These are phyloP conservation scores for Eupithecia insigniata DNA, from an alignment of 2,888 invertebrate genomes.

Conservation along the genomic window DNA sequence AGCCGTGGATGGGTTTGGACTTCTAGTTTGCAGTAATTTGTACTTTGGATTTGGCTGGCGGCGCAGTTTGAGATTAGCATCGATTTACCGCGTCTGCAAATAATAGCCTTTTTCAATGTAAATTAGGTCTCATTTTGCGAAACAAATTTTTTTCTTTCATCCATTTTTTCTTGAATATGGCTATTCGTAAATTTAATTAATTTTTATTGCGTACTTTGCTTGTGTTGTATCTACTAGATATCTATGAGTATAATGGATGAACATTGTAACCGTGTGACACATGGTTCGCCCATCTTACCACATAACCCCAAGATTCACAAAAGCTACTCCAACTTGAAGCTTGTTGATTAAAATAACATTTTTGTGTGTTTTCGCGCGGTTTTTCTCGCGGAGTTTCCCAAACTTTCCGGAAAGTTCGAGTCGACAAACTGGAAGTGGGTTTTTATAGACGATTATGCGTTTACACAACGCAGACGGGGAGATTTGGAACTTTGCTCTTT, in stretches of 20 bases:
- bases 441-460: constrained; percentile 58
- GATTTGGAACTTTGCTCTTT: constrained; percentile 49
- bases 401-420: constrained; percentile 40
- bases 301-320: constrained; percentile 34
- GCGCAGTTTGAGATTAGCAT: constrained; percentile 22
- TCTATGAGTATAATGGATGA: background rate
- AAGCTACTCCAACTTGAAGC: constrained; percentile 46
- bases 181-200: background rate
- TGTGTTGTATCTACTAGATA: background rate
- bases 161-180: background rate
- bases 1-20: constrained; percentile 22
- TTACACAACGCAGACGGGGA: constrained; percentile 52
- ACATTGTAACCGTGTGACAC: background rate
- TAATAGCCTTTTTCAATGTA: constrained; percentile 15
- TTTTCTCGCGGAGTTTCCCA: constrained; percentile 44
- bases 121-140: constrained; percentile 6
- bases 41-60: constrained; percentile 23
- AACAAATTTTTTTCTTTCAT: background rate
- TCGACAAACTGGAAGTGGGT: constrained; percentile 45
- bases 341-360: constrained; percentile 72
- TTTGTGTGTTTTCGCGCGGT: constrained; percentile 49
- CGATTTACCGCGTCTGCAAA: constrained; percentile 24
- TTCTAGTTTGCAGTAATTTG: constrained; percentile 32
- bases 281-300: background rate
- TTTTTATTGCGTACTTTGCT: background rate